Evolutionary conservation across 2,797 vertebrate genomes (phyloP).

Genomic region (Amblyraja radiata): DNA sequence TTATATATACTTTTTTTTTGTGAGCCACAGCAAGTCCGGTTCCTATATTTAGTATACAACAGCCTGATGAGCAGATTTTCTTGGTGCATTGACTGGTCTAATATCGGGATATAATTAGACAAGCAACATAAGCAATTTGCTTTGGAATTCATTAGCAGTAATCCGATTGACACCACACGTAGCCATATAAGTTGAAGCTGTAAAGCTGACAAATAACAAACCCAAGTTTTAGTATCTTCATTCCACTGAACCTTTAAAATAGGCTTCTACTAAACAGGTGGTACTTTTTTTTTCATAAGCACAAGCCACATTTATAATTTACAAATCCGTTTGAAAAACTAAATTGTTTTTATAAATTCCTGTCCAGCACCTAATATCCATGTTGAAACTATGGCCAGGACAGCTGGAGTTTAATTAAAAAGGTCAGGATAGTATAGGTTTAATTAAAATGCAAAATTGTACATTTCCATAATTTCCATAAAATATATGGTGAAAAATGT

Average conservation of each 20-base stretch:
- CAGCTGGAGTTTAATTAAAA: background rate
- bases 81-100: constrained; percentile 14
- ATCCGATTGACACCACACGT: background rate
- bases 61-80: background rate
- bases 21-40: background rate
- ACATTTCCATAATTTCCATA: background rate
- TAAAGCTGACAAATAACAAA: background rate
- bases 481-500: too few species aligned
- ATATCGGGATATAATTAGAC: constrained; percentile 16
- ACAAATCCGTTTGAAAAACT: background rate
- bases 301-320: background rate
- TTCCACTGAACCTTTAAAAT: background rate
- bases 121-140: background rate
- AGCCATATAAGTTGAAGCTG: background rate
- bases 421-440: too few species aligned
- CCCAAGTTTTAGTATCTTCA: background rate
- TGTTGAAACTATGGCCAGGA: background rate
- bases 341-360: background rate
- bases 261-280: background rate
- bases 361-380: background rate
- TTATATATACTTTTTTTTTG: background rate
- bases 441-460: background rate
- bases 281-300: background rate
- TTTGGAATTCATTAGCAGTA: constrained; percentile 3
- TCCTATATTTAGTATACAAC: background rate